Percentiles rank a stretch among this genome's conserved stretches.
Evolutionary conservation across 1,140 invertebrate species (phyloP).

Genomic region (Drosophila serrata): DNA sequence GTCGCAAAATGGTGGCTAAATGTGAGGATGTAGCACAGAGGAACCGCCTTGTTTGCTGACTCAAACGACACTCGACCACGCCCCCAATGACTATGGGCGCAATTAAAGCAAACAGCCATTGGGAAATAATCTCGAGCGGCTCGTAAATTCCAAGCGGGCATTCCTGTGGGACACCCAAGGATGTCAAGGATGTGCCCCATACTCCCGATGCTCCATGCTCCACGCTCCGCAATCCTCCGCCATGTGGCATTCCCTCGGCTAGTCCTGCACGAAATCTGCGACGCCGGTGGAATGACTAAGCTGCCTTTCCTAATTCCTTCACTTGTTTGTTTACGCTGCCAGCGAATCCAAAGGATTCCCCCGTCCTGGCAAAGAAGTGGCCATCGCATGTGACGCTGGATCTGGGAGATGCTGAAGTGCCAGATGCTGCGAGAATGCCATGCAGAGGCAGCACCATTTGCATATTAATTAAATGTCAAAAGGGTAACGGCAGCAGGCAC

Average conservation of each 20-base stretch:
- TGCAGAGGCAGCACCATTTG: slow-evolving; percentile 57
- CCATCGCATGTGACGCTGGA: slow-evolving; percentile 37
- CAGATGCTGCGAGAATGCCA: slow-evolving; percentile 38
- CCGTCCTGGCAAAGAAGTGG: slow-evolving; percentile 23
- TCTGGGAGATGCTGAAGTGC: slow-evolving; percentile 19
- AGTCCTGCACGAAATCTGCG: slow-evolving; percentile 76
- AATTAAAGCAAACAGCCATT: slow-evolving; percentile 76
- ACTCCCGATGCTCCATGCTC: background rate
- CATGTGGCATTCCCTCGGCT: slow-evolving; percentile 7
- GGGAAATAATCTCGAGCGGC: slow-evolving; percentile 77
- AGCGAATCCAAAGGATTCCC: slow-evolving; percentile 8
- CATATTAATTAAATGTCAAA: slow-evolving; percentile 83
- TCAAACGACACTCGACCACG: slow-evolving; percentile 65
- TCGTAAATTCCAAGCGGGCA: slow-evolving; percentile 76
- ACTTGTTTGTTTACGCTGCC: slow-evolving; percentile 46
- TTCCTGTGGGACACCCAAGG: slow-evolving; percentile 64
- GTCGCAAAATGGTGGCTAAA: slow-evolving; percentile 8
- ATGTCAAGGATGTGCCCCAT: slow-evolving; percentile 29
- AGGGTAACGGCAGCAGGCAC: slow-evolving; percentile 57
- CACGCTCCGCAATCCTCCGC: background rate
- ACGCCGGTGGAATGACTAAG: slow-evolving; percentile 74
- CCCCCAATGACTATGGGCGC: slow-evolving; percentile 55
- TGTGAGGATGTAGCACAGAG: background rate
- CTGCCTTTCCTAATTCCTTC: slow-evolving; percentile 71
- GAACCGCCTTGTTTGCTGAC: slow-evolving; percentile 56